Conservation (phyloP, 2,797 vertebrate genomes). For the Acrocephalus scirpaceus region DNA sequence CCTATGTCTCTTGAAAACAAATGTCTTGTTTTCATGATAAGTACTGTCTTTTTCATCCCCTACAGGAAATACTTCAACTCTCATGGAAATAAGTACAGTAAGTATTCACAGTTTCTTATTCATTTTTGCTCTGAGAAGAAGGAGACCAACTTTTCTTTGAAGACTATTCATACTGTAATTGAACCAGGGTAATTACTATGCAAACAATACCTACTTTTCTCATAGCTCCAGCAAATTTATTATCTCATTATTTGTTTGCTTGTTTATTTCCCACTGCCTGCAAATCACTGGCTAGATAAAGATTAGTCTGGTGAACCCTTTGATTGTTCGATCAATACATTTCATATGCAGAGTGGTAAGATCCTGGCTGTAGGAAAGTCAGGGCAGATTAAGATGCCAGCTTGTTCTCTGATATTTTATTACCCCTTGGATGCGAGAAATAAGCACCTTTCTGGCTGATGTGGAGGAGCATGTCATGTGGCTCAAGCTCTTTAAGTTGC, state of each 20-base stretch:
- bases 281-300: background rate
- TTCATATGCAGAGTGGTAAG: background rate
- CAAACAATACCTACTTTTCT: slow-evolving; percentile 11
- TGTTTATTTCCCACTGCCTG: background rate
- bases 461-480: background rate
- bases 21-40: background rate
- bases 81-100: slow-evolving; percentile 6
- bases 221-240: background rate
- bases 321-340: background rate
- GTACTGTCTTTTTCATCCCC: background rate
- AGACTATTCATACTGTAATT: background rate
- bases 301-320: background rate
- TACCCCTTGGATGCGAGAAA: background rate
- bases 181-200: slow-evolving; percentile 8
- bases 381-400: background rate
- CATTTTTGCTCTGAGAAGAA: background rate
- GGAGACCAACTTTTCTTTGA: slow-evolving; percentile 11
- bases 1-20: background rate
- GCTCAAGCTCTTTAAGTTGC: background rate
- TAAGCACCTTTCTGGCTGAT: background rate
- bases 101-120: background rate
- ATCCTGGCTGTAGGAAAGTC: background rate
- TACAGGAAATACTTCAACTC: background rate
- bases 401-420: background rate
- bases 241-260: background rate